Conservation (phyloP, 2,797 vertebrate genomes). For the Phrynocephalus guinanensis region DNA sequence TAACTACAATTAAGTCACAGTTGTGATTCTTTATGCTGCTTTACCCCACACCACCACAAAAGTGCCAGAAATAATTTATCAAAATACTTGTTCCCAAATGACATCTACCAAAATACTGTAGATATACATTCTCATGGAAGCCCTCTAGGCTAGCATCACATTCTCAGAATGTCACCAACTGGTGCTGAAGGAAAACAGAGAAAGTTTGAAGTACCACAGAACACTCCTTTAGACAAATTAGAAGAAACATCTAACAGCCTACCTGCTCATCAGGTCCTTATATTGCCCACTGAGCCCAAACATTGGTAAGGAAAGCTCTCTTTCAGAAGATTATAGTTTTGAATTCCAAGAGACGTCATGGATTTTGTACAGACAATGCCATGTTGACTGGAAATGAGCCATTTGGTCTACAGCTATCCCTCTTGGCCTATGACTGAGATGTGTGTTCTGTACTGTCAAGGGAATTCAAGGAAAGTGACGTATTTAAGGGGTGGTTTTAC, state of each 20-base stretch:
- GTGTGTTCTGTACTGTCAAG: no score
- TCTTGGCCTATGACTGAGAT: not conserved
- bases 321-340: not conserved
- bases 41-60: conserved; percentile 28
- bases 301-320: not conserved
- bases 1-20: not conserved
- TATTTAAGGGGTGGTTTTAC: no score
- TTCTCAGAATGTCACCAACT: not conserved
- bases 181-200: not conserved
- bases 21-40: conserved; percentile 24
- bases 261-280: not conserved
- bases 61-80: conserved; percentile 29
- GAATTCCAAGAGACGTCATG: not conserved
- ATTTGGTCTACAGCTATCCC: not conserved
- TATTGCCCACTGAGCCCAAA: not conserved
- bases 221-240: not conserved
- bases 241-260: not conserved
- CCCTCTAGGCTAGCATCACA: not conserved
- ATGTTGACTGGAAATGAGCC: not conserved
- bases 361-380: not conserved
- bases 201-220: not conserved
- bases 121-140: conserved; percentile 20
- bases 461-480: no score
- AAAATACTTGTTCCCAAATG: conserved; percentile 38
- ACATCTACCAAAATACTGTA: conserved; percentile 17